Percentiles rank a stretch among this genome's conserved stretches.
These are phyloP conservation scores for Lumbricus terrestris DNA, from an alignment of 2,888 invertebrate genomes.

Conservation along the genomic window DNA sequence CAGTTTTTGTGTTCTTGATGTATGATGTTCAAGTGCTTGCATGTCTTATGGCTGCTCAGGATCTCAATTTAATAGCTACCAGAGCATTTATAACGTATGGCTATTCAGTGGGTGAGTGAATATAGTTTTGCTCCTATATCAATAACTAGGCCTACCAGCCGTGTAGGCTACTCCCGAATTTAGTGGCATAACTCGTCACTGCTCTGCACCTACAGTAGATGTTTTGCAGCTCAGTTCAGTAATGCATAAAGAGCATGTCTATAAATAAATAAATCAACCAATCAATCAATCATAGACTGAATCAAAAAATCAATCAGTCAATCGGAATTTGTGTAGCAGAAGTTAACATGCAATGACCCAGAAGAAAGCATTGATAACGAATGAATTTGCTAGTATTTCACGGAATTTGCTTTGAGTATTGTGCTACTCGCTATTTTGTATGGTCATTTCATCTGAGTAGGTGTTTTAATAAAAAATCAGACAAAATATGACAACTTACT, in stretches of 20 bases:
- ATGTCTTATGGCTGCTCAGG: neutral
- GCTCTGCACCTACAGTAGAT: neutral
- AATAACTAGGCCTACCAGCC: neutral
- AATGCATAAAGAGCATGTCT: neutral
- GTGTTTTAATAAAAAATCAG: neutral
- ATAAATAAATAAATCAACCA: too few species aligned
- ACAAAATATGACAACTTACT: too few species aligned
- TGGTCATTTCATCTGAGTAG: neutral
- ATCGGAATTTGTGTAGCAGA: neutral
- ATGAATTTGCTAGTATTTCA: neutral
- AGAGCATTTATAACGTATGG: conserved; percentile 8
- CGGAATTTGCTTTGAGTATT: neutral
- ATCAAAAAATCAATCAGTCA: too few species aligned
- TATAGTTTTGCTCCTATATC: neutral
- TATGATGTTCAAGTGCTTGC: neutral
- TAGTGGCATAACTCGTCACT: neutral
- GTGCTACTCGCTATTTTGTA: neutral
- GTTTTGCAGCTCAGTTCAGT: neutral
- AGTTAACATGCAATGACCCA: neutral
- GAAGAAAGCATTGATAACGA: neutral
- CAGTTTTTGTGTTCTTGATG: neutral
- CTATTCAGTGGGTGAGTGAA: neutral
- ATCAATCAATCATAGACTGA: too few species aligned
- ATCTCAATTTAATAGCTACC: neutral
- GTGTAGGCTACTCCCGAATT: too few species aligned